Base-by-base conservation (phyloP, 2,113 vertebrate genomes). In the Natator depressus region DNA sequence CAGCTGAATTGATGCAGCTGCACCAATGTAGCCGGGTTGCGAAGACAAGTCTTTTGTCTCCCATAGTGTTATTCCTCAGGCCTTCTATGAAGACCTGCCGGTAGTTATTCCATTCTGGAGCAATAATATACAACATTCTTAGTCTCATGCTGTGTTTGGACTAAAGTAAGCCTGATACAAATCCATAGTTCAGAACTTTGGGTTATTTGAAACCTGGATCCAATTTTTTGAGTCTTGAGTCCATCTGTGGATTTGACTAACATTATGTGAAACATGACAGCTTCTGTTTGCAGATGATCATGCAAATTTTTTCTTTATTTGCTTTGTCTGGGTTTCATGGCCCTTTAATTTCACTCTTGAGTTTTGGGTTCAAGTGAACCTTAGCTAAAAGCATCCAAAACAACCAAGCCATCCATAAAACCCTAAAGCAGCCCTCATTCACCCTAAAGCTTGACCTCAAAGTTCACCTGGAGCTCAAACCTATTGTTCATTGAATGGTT, bases 241-340 rank as follows among this genome's bases (percentile, higher is more conserved):
- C n/a, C 13, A 4, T 9, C 49, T 55, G 38, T 82, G 7, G 14
- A 17, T 35, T 87, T 69, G 82, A 8, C 2, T 76, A 65, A 81
- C 27, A 27, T 50, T 50, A 25, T 25, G 4, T 5, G 4, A 49
- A 57, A 54, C 4, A 24, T 0, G 1, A 29, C 38, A 54, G 27
- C 14, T 72, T 59, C 51, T 82, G 54, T 72, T 78, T 83, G 53
- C 65, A 88, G 31, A 84, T 27, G 84, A 22, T 54, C 10, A 29
- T 87, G 85, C 76, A 75, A 38, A 5, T 29, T 84, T 24, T n/a
- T 80, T n/a, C 29, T 57, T 6, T 4, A 53, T 90, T 90, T 83
- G 55, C 25, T 91, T 47, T 92, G 17, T 13, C 92, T 82, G 24
- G 10, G 14, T 2, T 86, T 57, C 38, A 75, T 38, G 19, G 31